Evolutionary conservation across 2,113 vertebrate genomes (phyloP).

Genomic region (Sarotherodon lohbergeri): DNA sequence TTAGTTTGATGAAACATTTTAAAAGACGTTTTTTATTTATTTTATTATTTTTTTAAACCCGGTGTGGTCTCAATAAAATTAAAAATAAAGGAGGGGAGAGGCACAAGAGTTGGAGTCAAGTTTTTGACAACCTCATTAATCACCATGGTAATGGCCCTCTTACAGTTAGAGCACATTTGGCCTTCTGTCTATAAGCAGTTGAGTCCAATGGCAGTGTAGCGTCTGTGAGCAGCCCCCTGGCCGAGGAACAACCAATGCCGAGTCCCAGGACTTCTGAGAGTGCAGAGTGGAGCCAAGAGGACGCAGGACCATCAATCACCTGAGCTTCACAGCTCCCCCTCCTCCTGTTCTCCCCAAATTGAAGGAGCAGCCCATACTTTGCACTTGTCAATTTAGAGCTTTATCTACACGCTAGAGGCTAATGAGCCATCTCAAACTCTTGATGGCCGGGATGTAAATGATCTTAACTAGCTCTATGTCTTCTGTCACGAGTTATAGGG

Average conservation of each 20-base stretch:
- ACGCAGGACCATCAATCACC: slow-evolving; percentile 67
- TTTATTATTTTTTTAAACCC: background rate
- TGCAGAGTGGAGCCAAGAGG: slow-evolving; percentile 40
- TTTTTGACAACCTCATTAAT: slow-evolving; percentile 88
- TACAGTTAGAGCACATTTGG: slow-evolving; percentile 78
- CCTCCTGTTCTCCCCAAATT: slow-evolving; percentile 15
- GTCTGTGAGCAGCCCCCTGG: slow-evolving; percentile 31
- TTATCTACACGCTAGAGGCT: slow-evolving; percentile 47
- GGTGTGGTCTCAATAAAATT: slow-evolving; percentile 18
- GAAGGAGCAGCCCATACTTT: slow-evolving; percentile 40
- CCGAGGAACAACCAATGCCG: background rate
- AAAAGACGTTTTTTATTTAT: background rate
- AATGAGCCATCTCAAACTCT: slow-evolving; percentile 45
- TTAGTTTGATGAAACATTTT: slow-evolving; percentile 82
- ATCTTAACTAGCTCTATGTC: slow-evolving; percentile 38
- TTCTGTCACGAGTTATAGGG: background rate
- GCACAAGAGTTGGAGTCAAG: background rate
- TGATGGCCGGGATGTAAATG: slow-evolving; percentile 44
- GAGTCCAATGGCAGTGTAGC: background rate
- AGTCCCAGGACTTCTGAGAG: background rate
- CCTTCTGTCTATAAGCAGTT: slow-evolving; percentile 64
- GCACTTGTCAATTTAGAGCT: slow-evolving; percentile 76
- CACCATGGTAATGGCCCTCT: slow-evolving; percentile 83
- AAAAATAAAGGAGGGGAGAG: background rate
- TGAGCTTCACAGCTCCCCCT: background rate